A percentile compares a stretch with the other conserved stretches of the same genome.
These are phyloP conservation scores for Drosophila melanogaster DNA, from an alignment of 1,140 invertebrate genomes.

Conservation along the genomic window DNA sequence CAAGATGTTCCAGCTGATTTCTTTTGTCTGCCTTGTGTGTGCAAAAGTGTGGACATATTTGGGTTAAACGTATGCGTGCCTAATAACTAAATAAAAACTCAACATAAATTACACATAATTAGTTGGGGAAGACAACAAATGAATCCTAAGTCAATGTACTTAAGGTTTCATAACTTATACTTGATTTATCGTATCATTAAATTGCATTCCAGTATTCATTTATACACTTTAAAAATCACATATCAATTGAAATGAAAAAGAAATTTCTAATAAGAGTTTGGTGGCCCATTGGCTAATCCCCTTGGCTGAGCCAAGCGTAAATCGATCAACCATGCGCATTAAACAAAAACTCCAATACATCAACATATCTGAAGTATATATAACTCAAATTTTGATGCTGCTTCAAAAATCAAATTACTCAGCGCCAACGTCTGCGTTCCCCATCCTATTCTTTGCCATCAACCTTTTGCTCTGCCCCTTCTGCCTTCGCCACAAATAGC, in stretches of 20 bases:
- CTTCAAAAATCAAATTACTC: constrained; percentile 64
- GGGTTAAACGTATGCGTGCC: constrained; percentile 37
- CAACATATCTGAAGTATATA: constrained; percentile 30
- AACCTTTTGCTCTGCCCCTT: background rate
- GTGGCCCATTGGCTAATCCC: background rate
- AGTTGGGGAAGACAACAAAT: constrained; percentile 73
- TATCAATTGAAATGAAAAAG: constrained; percentile 63
- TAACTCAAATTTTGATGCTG: constrained; percentile 51
- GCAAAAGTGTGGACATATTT: constrained; percentile 49
- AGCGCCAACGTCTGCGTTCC: constrained; percentile 32
- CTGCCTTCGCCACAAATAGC: constrained; percentile 14
- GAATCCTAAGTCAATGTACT: constrained; percentile 37
- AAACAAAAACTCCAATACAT: constrained; percentile 52
- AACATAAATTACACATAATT: constrained; percentile 77
- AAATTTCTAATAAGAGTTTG: constrained; percentile 47
- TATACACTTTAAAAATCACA: constrained; percentile 67
- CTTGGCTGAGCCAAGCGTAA: constrained; percentile 8
- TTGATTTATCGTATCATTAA: constrained; percentile 34
- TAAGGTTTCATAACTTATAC: constrained; percentile 21
- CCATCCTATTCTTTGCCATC: background rate
- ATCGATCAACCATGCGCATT: constrained; percentile 5
- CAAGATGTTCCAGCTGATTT: constrained; percentile 13
- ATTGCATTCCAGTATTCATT: constrained; percentile 31
- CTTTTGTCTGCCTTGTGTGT: constrained; percentile 6
- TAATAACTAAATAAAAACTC: constrained; percentile 73